These are phyloP conservation scores for Emys orbicularis DNA, from an alignment of 2,797 vertebrate genomes.

Conservation along the genomic window DNA sequence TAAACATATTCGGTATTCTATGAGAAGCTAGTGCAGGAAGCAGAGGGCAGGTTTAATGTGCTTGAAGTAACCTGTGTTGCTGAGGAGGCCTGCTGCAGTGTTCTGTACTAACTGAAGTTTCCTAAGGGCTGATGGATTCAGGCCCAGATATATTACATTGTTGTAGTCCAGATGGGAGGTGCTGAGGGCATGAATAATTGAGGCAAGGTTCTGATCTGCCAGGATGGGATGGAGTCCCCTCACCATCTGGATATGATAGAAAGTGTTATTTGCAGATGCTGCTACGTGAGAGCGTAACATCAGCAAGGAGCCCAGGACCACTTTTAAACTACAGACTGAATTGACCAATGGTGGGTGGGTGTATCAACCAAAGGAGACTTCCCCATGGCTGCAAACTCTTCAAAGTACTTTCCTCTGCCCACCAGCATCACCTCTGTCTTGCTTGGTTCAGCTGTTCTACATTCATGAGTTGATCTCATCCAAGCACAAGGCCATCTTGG, in stretches of 20 bases:
- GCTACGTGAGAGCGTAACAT: neutral
- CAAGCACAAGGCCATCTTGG: neutral
- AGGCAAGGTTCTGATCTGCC: neutral
- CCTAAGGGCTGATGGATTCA: neutral
- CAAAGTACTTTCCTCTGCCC: neutral
- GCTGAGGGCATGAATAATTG: neutral
- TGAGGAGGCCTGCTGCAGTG: neutral
- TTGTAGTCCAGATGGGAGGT: slow-evolving; percentile 32
- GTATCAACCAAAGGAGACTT: neutral
- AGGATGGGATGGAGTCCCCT: neutral
- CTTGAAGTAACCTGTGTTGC: neutral
- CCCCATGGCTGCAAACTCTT: neutral
- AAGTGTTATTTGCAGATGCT: neutral
- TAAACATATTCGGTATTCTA: neutral
- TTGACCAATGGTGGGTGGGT: neutral
- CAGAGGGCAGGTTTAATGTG: neutral
- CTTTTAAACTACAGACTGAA: neutral
- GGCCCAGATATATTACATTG: neutral
- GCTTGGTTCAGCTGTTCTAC: neutral
- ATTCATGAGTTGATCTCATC: neutral
- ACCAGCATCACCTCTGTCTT: neutral
- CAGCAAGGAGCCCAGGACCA: neutral
- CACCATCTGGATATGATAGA: neutral
- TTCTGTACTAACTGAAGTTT: slow-evolving; percentile 8
- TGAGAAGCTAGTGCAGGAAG: neutral